phyloP scores from a whole-genome alignment of 2,797 vertebrate genomes.

The Pyrocephalus nanus region DNA sequence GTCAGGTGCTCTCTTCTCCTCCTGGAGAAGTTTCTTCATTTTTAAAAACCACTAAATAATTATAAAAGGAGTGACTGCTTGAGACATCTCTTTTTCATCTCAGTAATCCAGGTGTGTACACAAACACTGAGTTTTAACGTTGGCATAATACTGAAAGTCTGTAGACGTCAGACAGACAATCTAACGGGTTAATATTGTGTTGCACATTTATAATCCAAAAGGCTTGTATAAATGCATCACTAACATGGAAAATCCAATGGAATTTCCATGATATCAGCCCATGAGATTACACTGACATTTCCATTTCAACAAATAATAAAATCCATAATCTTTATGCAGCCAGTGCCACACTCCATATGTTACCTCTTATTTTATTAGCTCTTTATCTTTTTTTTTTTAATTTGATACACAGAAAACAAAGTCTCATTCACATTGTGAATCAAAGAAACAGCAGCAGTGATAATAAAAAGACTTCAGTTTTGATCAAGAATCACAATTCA shows the following conservation, averaged over 20 bases:
- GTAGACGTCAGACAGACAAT: neutral
- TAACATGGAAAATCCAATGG: constrained; percentile 37
- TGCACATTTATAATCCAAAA: neutral
- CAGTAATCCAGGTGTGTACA: neutral
- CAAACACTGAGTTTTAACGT: neutral
- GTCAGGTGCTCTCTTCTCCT: neutral
- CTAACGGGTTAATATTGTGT: neutral
- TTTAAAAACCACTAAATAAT: neutral
- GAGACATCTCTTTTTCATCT: neutral
- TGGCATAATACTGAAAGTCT: neutral
- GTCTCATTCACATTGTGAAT: constrained; percentile 20
- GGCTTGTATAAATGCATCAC: neutral
- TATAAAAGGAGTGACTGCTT: neutral
- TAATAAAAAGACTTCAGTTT: constrained; percentile 1
- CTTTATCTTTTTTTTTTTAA: neutral
- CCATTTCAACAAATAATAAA: constrained; percentile 60
- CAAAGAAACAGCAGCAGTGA: neutral
- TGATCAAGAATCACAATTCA: constrained; percentile 32
- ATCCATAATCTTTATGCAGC: constrained; percentile 57
- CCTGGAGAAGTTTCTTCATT: neutral
- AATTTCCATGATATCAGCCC: constrained; percentile 23
- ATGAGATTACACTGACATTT: constrained; percentile 51
- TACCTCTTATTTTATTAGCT: constrained; percentile 49
- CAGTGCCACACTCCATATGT: constrained; percentile 38
- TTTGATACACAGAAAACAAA: constrained; percentile 22